Evolutionary conservation across 2,797 vertebrate species (phyloP), one percentile per base, ranked within the genome.

Genomic region (Phaenicophaeus curvirostris): DNA sequence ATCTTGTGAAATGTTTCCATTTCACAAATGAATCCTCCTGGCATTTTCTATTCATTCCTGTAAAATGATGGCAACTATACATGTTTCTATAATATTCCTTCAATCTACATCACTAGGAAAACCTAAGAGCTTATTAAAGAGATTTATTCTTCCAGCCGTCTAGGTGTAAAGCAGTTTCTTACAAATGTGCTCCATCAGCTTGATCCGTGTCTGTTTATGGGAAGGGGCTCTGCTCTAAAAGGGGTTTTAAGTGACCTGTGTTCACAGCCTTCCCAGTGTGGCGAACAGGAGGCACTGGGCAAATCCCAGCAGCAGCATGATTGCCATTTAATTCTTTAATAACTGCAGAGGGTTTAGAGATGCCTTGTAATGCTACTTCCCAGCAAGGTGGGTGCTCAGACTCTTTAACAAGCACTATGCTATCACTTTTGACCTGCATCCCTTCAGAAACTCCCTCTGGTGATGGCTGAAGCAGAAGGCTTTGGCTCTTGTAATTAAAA

Each of bases 21-120:
- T 95, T 95, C 85, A 94, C 50, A 95, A 95, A 92, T 82, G 83
- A 96, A 44, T 93, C 94, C 65, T 95, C 67, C 67, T 91, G 94
- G 90, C 96, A 91, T 89, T 95, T 91, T 72, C 87, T 96, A 54
- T 90, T 91, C 8, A 0, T 81, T 90, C 78, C 87, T 94, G 82
- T 95, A 93, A 95, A 97, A 96, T 94, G 94, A 96, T 97, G 97
- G 96, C 94, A 97, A 90, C 93, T 90, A 35, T 84, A 95, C 89
- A 95, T 90, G 97, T 97, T 94, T 95, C 81, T 97, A 53, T 96
- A 96, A 96, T 96, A 89, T 90, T 94, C 54, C 95, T 96, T 96
- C 95, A 87, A 88, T 96, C 85, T 95, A 78, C 85, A 95, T 96
- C 93, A 83, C 92, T 84, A 93, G 83, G 75, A 95, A 90, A 91